Evolutionary conservation across 1,140 invertebrate species (phyloP).

Genomic region (Cyclargus thomasi): DNA sequence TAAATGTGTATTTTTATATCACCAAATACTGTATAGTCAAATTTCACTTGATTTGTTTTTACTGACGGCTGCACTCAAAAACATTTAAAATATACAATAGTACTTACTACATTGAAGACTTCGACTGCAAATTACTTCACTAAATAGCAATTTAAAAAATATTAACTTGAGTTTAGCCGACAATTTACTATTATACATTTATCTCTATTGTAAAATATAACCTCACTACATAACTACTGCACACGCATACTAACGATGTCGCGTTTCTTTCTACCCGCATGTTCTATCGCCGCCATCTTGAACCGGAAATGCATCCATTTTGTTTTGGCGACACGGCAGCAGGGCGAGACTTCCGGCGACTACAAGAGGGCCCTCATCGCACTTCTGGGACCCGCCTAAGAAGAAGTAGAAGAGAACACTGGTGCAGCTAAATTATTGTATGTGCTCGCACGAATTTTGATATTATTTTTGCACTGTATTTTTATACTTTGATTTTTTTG

Average conservation of each 20-base stretch:
- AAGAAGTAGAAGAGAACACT: background rate
- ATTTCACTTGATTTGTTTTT: too few species aligned
- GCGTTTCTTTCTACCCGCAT: conserved; percentile 42
- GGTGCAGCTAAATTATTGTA: background rate
- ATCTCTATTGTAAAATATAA: conserved; percentile 30
- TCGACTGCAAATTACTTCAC: too few species aligned
- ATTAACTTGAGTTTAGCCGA: too few species aligned
- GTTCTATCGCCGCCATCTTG: conserved; percentile 18
- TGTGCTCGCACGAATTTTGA: conserved; percentile 11
- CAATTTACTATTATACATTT: too few species aligned
- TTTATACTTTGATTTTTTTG: conserved; percentile 7
- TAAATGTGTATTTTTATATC: too few species aligned
- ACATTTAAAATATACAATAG: too few species aligned
- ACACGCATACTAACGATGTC: conserved; percentile 44
- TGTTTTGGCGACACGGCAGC: conserved; percentile 53
- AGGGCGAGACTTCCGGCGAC: conserved; percentile 85
- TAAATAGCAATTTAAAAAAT: too few species aligned
- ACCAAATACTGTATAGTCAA: background rate
- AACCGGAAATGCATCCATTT: conserved; percentile 20
- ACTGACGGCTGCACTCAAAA: too few species aligned
- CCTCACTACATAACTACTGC: conserved; percentile 21
- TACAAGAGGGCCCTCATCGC: conserved; percentile 82
- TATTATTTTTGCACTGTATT: conserved; percentile 9
- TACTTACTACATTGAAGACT: too few species aligned
- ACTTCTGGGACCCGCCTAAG: conserved; percentile 71